A percentile compares a stretch with the other conserved stretches of the same genome.
phyloP scores from a whole-genome alignment of 64 coral and sea anemone genomes.

The Orbicella faveolata region DNA sequence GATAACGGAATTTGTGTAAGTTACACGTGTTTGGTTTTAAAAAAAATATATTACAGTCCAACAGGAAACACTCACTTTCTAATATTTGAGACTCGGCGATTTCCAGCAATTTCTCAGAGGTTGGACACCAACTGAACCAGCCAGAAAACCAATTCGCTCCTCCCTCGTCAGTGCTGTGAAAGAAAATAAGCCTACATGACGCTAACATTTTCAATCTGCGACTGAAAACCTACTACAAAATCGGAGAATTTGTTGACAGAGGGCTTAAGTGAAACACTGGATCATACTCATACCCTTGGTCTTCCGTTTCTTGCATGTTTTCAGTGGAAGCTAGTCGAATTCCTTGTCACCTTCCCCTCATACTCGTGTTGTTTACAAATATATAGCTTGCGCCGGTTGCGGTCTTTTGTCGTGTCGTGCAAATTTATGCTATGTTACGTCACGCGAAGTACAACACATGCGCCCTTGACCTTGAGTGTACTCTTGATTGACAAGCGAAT shows the following conservation, averaged over 20 bases:
- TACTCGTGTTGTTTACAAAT: neutral
- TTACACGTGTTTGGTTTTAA: too few species aligned
- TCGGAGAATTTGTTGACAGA: neutral
- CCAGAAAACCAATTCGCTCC: slow-evolving; percentile 17
- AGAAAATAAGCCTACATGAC: neutral
- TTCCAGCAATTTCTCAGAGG: slow-evolving; percentile 64
- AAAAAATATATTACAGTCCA: neutral
- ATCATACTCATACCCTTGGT: neutral
- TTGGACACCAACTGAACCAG: slow-evolving; percentile 78
- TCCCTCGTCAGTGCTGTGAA: neutral
- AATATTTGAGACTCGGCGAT: slow-evolving; percentile 65
- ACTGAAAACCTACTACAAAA: neutral
- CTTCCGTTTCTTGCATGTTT: slow-evolving; percentile 11
- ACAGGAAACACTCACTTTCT: slow-evolving; percentile 31
- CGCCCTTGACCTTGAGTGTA: too few species aligned
- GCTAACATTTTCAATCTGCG: neutral
- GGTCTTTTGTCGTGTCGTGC: too few species aligned
- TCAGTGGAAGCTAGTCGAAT: neutral
- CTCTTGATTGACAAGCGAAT: too few species aligned
- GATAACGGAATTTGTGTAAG: too few species aligned
- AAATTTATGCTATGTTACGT: slow-evolving; percentile 1
- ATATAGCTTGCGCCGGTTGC: neutral
- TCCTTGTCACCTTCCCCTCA: neutral
- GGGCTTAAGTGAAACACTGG: neutral
- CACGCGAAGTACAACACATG: neutral